phyloP scores from a whole-genome alignment of 2,888 invertebrate species.

The Cryptocheilus praepositus region DNA sequence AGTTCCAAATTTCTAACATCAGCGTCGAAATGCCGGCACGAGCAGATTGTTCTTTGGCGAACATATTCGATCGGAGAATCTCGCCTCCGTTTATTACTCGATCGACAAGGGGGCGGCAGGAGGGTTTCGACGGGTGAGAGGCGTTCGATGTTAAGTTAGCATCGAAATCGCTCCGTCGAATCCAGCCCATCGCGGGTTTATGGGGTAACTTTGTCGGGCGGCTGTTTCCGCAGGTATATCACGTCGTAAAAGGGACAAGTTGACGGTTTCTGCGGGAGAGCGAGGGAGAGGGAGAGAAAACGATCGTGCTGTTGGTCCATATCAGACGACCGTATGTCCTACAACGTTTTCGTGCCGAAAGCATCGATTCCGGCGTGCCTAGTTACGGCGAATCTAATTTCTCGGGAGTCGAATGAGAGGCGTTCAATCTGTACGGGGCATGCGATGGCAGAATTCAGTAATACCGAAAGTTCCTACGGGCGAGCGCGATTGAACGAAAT shows the following conservation, averaged over 20 bases:
- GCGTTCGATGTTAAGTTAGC: constrained; percentile 5
- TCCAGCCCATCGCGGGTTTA: constrained; percentile 32
- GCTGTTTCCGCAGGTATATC: constrained; percentile 42
- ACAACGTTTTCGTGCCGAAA: constrained; percentile 12
- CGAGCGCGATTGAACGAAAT: constrained; percentile 3
- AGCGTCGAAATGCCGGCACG: no score
- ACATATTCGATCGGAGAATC: constrained; percentile 3
- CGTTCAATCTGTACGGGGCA: constrained; percentile 40
- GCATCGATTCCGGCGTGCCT: constrained; percentile 18
- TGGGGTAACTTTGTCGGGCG: constrained; percentile 37
- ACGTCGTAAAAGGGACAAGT: constrained; percentile 47
- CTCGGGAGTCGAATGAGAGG: constrained; percentile 28
- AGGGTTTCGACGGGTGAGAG: not conserved
- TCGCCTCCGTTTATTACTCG: constrained; percentile 6
- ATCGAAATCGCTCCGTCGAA: not conserved
- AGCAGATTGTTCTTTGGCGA: no score
- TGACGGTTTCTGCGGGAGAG: constrained; percentile 18
- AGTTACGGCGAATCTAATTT: constrained; percentile 31
- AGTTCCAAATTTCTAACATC: no score
- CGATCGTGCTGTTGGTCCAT: no score
- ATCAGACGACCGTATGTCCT: no score
- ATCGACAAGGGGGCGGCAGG: no score
- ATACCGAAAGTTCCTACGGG: constrained; percentile 30
- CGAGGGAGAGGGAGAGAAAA: not conserved
- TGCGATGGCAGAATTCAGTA: constrained; percentile 38